Evolutionary conservation across 92 coral and sea anemone genomes (phyloP).

Genomic region (Epizoanthus stellaris): DNA sequence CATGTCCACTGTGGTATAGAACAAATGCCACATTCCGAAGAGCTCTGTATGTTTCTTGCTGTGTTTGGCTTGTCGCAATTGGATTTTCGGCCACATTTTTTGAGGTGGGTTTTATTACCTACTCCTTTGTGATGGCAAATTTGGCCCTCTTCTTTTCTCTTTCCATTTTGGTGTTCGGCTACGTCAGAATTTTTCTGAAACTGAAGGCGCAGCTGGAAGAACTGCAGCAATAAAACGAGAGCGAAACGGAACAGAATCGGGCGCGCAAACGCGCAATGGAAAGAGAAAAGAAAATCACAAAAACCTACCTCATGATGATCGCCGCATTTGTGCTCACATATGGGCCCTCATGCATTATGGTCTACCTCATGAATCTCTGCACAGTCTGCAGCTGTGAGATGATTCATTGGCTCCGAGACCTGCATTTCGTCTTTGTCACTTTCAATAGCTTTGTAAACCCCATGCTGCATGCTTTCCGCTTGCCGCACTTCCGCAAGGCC

Average conservation of each 20-base stretch:
- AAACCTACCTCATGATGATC: constrained; percentile 57
- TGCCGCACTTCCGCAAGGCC: constrained; percentile 58
- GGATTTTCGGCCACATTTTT: constrained; percentile 71
- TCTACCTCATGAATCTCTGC: constrained; percentile 61
- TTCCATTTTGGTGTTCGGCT: constrained; percentile 57
- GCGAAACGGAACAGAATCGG: constrained; percentile 44
- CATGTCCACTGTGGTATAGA: constrained; percentile 81
- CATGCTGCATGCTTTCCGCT: constrained; percentile 55
- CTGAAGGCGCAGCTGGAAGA: constrained; percentile 44
- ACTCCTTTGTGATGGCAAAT: constrained; percentile 83
- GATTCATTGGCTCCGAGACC: constrained; percentile 62
- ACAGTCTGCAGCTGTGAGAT: constrained; percentile 58
- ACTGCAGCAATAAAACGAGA: constrained; percentile 23
- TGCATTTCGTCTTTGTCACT: constrained; percentile 50
- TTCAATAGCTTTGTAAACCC: constrained; percentile 54
- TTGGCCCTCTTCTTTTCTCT: constrained; percentile 53
- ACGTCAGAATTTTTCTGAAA: constrained; percentile 51
- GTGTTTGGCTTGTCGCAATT: constrained; percentile 65
- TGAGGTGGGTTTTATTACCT: constrained; percentile 77
- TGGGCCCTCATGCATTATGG: constrained; percentile 59
- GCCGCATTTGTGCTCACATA: constrained; percentile 56
- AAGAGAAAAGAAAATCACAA: constrained; percentile 59
- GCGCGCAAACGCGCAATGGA: constrained; percentile 49
- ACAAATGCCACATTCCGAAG: constrained; percentile 67
- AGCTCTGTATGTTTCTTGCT: constrained; percentile 47